Evolutionary conservation across 2,797 vertebrate species (phyloP).

Genomic region (Bradypodion pumilum): DNA sequence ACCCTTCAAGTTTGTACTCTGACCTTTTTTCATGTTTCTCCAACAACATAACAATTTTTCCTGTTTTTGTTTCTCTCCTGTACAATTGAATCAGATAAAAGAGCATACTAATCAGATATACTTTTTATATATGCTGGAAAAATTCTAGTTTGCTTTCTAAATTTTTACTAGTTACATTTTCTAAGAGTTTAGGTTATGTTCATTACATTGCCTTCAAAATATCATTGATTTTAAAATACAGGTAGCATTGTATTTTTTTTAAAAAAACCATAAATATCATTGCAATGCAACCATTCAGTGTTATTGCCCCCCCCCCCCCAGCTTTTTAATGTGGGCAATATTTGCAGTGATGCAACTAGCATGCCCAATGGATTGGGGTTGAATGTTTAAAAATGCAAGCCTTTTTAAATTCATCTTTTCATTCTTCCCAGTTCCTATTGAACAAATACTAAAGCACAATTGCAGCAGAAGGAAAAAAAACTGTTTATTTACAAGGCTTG

Average conservation of each 20-base stretch:
- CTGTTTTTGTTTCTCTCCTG: not conserved
- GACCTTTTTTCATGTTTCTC: conserved; percentile 14
- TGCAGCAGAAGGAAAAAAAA: too few relatives aligned
- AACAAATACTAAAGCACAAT: too few relatives aligned
- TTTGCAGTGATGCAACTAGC: too few relatives aligned
- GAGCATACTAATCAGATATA: not conserved
- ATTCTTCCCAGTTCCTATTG: too few relatives aligned
- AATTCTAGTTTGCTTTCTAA: not conserved
- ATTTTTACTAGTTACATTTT: conserved; percentile 8
- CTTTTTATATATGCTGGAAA: conserved; percentile 7
- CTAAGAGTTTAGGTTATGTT: not conserved
- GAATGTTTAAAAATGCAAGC: too few relatives aligned
- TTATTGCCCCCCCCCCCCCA: not conserved
- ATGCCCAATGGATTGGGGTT: too few relatives aligned
- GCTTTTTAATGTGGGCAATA: too few relatives aligned
- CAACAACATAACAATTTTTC: not conserved
- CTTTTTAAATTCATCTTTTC: too few relatives aligned
- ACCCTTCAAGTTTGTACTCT: not conserved
- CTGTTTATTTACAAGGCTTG: too few relatives aligned
- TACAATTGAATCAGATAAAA: not conserved
- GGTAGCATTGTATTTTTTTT: too few relatives aligned
- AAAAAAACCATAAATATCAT: too few relatives aligned
- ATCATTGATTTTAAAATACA: conserved; percentile 8
- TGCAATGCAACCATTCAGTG: not conserved
- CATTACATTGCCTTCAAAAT: not conserved